A percentile compares a stretch with the other conserved stretches of the same genome.
Conservation (phyloP, 2,888 invertebrate species). For the Standfussiana lucernea region DNA sequence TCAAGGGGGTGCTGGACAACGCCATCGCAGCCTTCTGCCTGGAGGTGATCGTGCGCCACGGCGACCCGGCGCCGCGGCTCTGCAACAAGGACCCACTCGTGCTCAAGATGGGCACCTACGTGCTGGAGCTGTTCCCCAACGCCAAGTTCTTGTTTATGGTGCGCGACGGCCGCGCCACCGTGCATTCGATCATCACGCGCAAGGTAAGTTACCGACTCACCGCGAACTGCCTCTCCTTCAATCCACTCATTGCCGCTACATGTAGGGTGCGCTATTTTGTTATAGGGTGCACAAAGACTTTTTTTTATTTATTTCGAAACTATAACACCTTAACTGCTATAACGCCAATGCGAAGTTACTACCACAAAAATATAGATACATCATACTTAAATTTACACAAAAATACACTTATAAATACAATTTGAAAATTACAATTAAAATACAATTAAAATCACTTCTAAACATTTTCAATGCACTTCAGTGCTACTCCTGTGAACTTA, state of each 20-base stretch:
- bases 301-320: too few species aligned
- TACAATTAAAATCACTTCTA: too few species aligned
- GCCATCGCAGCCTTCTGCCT: conserved; percentile 99
- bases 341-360: too few species aligned
- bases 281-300: background rate
- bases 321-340: too few species aligned
- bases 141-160: conserved; percentile 99
- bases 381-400: too few species aligned
- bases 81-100: conserved; percentile 99
- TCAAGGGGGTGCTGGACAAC: conserved; percentile 97
- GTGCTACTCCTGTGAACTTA: too few species aligned
- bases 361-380: too few species aligned
- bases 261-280: background rate
- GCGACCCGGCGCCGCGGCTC: conserved; percentile 97
- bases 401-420: too few species aligned
- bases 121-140: conserved; percentile 98
- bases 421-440: too few species aligned
- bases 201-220: conserved; percentile 91
- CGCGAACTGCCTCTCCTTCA: background rate
- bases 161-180: conserved; percentile 99
- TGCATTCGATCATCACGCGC: conserved; percentile 99
- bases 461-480: too few species aligned
- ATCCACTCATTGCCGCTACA: background rate
- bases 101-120: conserved; percentile 98
- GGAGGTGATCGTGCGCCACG: conserved; percentile 98